Evolutionary conservation across 2,797 vertebrate genomes (phyloP), one percentile per base, ranked within the genome.

Genomic region (Protosalanx chinensis): DNA sequence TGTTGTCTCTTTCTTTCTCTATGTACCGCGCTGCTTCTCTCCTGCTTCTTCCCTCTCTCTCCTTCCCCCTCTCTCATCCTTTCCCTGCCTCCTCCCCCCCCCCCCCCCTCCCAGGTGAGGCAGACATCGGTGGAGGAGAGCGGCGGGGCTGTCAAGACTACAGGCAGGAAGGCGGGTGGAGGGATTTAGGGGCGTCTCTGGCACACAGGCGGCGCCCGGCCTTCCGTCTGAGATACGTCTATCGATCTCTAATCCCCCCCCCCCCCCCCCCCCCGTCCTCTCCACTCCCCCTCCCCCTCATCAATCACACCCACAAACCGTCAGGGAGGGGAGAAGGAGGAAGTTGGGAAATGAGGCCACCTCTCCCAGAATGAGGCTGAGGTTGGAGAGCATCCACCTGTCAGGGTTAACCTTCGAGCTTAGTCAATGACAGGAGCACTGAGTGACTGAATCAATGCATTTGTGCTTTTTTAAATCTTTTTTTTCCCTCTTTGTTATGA

Each of bases 261-360:
- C 86, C 87, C 81, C 83, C 79, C 73, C 76, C 76, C 76, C 75
- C 85, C 81, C 86, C 87, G 81, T 82, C 79, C 73, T 76, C 76
- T 16, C 77, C 86, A 65, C 67, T 87, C 86, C 83, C 75, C 74
- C 4, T 27, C 41, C 73, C 4, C 18, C 79, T 82, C 72, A 66
- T 79, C 74, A 69, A 68, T 81, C 73, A 59, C 64, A n/a, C 64
- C 29, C 7, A 0, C 0, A 0, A 61, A 60, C 66, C 67, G 72
- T 18, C 63, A 51, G 71, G 18, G 5, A 66, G 30, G 61, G 27
- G 64, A 83, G 73, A 82, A 53, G 76, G 16, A 70, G 75, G 75
- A 79, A 49, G 77, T 64, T 63, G 64, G 59, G 72, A 76, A 81
- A 82, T 35, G 60, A 68, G 3, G 33, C 29, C 0, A 53, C 61